Conservation (phyloP, 1,140 invertebrate species). For the Drosophila grimshawi region DNA sequence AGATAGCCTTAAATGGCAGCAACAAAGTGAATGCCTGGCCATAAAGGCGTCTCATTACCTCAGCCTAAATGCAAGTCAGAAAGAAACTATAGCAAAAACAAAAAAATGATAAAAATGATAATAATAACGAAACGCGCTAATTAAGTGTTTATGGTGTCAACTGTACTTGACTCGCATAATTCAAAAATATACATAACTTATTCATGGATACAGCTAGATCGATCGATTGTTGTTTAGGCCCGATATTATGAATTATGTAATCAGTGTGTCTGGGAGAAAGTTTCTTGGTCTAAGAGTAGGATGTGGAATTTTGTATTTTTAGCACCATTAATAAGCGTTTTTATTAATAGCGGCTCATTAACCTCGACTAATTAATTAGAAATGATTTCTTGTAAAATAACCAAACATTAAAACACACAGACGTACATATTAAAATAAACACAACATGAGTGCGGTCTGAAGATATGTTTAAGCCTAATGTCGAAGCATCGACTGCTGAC, state of each 20-base stretch:
- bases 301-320: slow-evolving; percentile 56
- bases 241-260: slow-evolving; percentile 58
- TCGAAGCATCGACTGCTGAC: slow-evolving; percentile 13
- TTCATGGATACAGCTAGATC: slow-evolving; percentile 8
- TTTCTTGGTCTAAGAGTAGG: slow-evolving; percentile 40
- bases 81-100: background rate
- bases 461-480: slow-evolving; percentile 40
- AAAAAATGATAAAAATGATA: background rate
- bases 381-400: slow-evolving; percentile 48
- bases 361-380: slow-evolving; percentile 80
- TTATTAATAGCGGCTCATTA: slow-evolving; percentile 81
- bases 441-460: slow-evolving; percentile 30
- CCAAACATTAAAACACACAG: slow-evolving; percentile 25
- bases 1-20: slow-evolving; percentile 73
- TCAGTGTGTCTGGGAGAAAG: slow-evolving; percentile 54
- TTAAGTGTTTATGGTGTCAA: slow-evolving; percentile 76
- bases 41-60: slow-evolving; percentile 55
- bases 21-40: slow-evolving; percentile 62
- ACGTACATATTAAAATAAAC: slow-evolving; percentile 42
- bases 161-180: slow-evolving; percentile 70
- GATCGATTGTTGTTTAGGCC: slow-evolving; percentile 14
- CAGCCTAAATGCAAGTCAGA: slow-evolving; percentile 3
- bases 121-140: slow-evolving; percentile 49
- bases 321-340: slow-evolving; percentile 80
- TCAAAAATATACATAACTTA: slow-evolving; percentile 48